Evolutionary conservation across 2,113 vertebrate species (phyloP).

Genomic region (Peucedramus taeniatus): DNA sequence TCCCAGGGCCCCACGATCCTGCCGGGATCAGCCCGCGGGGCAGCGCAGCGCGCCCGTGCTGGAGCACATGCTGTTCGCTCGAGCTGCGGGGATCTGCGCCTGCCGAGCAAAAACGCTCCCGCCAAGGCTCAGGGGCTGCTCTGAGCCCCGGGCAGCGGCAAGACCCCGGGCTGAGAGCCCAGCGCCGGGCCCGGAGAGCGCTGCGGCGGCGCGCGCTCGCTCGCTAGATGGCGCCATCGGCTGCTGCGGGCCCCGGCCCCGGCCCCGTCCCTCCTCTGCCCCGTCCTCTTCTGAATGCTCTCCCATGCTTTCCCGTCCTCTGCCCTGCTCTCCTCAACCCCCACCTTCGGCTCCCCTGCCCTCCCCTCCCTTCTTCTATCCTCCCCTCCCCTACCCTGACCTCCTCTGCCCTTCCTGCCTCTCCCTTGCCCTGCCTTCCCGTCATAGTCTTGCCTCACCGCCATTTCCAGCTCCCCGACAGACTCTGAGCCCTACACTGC

Average conservation of each 20-base stretch:
- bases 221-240: background rate
- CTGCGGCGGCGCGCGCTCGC: background rate
- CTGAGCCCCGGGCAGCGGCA: background rate
- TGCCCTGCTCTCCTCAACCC: too few species aligned
- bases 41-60: background rate
- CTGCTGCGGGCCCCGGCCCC: background rate
- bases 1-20: too few species aligned
- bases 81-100: background rate
- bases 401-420: background rate
- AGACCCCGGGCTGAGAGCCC: rapidly evolving
- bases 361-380: background rate
- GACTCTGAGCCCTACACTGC: rapidly evolving
- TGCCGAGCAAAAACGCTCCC: rapidly evolving
- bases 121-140: rapidly evolving
- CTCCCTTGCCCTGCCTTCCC: background rate
- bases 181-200: rapidly evolving
- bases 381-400: rapidly evolving
- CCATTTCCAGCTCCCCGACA: too few species aligned
- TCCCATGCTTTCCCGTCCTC: too few species aligned
- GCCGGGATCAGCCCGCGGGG: too few species aligned
- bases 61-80: background rate
- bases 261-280: background rate
- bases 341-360: too few species aligned
- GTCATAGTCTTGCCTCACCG: background rate
- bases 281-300: too few species aligned